These are phyloP conservation scores for Chironomus striatipennis DNA, from an alignment of 1,140 invertebrate genomes.

Conservation along the genomic window DNA sequence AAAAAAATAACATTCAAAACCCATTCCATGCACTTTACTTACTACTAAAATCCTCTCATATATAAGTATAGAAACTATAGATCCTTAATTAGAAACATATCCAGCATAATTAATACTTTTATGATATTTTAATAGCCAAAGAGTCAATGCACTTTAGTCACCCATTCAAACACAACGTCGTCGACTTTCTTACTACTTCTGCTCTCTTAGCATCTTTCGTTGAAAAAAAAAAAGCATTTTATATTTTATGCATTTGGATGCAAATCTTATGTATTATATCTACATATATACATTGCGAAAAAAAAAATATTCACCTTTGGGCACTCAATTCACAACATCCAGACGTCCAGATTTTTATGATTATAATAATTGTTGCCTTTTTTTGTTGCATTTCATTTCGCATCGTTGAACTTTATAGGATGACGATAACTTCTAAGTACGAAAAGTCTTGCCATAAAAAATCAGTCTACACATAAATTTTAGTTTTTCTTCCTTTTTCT, in stretches of 20 bases:
- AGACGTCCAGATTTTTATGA: slow-evolving; percentile 19
- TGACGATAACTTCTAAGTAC: not conserved
- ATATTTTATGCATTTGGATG: slow-evolving; percentile 9
- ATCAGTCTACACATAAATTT: not conserved
- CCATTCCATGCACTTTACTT: too few species aligned
- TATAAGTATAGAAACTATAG: too few species aligned
- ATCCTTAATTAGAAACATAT: too few species aligned
- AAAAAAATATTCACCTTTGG: not conserved
- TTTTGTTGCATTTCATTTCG: not conserved
- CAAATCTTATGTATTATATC: not conserved
- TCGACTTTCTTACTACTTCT: too few species aligned
- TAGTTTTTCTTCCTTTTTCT: too few species aligned
- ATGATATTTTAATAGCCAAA: too few species aligned
- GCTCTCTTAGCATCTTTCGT: too few species aligned
- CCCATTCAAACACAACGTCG: too few species aligned
- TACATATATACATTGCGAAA: not conserved
- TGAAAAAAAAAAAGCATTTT: not conserved
- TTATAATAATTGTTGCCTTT: slow-evolving; percentile 18
- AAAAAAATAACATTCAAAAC: too few species aligned
- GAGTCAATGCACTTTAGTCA: too few species aligned
- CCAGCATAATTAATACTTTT: too few species aligned
- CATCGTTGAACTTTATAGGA: not conserved
- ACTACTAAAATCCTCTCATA: too few species aligned
- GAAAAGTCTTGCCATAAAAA: not conserved
- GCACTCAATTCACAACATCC: not conserved